phyloP scores from a whole-genome alignment of 2,888 invertebrate genomes.

The Tethea ocularis region DNA sequence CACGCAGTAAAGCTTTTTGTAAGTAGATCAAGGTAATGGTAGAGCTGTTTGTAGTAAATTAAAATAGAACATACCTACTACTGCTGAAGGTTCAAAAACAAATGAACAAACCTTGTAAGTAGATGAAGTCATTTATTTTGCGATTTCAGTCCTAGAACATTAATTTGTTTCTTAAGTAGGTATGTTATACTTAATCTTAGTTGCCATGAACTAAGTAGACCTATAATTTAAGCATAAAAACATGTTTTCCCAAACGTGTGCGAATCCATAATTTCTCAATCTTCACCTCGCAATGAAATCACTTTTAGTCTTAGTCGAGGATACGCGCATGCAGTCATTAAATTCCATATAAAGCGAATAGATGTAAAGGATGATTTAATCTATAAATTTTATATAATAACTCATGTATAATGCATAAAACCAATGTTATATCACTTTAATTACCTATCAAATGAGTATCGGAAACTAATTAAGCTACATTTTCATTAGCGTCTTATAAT shows the following conservation, averaged over 20 bases:
- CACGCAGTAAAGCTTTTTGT: not conserved
- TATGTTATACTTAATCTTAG: not conserved
- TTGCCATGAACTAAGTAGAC: not conserved
- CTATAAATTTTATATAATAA: not conserved
- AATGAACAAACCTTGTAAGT: not conserved
- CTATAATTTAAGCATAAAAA: not conserved
- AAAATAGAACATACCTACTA: not conserved
- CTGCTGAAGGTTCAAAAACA: not conserved
- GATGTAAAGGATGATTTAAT: not conserved
- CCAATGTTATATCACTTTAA: constrained; percentile 15
- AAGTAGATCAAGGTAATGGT: constrained; percentile 3
- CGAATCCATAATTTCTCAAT: not conserved
- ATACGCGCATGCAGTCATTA: not conserved
- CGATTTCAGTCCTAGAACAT: not conserved
- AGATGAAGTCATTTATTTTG: not conserved
- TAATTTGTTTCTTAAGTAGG: not conserved
- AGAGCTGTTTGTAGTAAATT: not conserved
- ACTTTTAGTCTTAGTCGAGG: not conserved
- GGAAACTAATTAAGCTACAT: constrained; percentile 14
- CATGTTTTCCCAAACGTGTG: not conserved
- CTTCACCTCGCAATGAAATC: not conserved
- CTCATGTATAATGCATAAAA: not conserved
- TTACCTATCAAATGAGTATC: constrained; percentile 22
- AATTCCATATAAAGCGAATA: not conserved
- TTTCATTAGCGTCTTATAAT: not conserved